phyloP scores from a whole-genome alignment of 2,888 invertebrate species.

The Deilephila porcellus region DNA sequence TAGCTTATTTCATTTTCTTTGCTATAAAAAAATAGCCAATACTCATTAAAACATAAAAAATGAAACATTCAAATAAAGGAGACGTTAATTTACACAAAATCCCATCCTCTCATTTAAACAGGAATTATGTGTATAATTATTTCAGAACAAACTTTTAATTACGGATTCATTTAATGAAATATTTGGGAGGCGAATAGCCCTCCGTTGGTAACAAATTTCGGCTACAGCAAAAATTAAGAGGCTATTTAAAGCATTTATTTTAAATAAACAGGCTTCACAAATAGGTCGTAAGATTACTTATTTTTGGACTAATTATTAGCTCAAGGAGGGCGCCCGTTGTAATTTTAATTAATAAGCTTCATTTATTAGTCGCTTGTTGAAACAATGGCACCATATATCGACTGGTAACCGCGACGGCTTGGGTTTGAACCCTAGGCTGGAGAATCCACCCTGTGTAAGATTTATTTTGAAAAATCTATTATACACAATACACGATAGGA shows the following conservation, averaged over 20 bases:
- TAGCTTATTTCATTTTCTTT: too few relatives aligned
- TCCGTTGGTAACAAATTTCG: constrained; percentile 10
- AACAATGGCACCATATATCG: too few relatives aligned
- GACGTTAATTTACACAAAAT: background rate
- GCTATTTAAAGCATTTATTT: constrained; percentile 9
- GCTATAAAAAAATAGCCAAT: too few relatives aligned
- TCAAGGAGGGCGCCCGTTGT: background rate
- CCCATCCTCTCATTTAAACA: constrained; percentile 13
- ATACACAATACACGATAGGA: too few relatives aligned
- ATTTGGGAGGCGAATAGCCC: constrained; percentile 6
- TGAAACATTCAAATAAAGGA: background rate
- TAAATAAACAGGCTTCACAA: constrained; percentile 9
- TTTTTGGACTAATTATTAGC: constrained; percentile 16
- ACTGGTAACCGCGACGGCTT: too few relatives aligned
- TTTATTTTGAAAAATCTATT: too few relatives aligned
- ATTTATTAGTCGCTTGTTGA: background rate
- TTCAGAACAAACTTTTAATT: constrained; percentile 12
- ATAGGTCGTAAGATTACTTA: background rate
- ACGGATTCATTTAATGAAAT: constrained; percentile 20
- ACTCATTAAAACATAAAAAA: background rate
- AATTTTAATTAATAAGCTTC: background rate
- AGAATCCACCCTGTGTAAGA: too few relatives aligned
- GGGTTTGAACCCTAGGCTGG: too few relatives aligned
- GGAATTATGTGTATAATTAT: constrained; percentile 22
- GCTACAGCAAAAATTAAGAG: constrained; percentile 12